Evolutionary conservation across 2,888 invertebrate species (phyloP), one percentile per base, ranked within the genome.

Genomic region (Mongoloraphidia duomilia): DNA sequence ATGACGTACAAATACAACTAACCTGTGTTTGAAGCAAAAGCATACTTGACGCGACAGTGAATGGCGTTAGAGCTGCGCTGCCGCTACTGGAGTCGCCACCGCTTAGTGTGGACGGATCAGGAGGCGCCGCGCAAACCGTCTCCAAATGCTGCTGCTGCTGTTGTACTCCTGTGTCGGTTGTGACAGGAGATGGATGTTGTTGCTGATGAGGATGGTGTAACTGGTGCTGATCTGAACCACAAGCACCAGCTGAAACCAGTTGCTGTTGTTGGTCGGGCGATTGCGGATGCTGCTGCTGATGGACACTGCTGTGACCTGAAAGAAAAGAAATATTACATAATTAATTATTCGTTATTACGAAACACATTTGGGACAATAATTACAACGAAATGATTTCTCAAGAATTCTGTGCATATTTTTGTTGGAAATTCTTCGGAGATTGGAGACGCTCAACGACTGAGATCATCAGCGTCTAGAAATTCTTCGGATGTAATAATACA

Each of bases 1-100:
- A n/a, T n/a, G n/a, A n/a, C n/a, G 61, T 60, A 60, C 71, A 68
- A 67, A 67, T 67, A 13, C 69, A 26, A 26, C 77, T 77, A 68
- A 89, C 89, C 80, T 88, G 89, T 73, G 89, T 86, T 74, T 89
- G 89, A 78, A 90, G 80, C 71, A 90, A 85, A 78, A 90, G 87
- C 89, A 90, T 90, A 79, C 88, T 89, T 84, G 89, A 75, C 60
- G 76, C 73, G 58, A 75, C 75, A 59, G 75, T 75, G 61, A 67
- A 73, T 63, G 71, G 72, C 62, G 69, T 36, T n/a, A 74, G 65
- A 75, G 72, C 66, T 72, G 75, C 62, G 75, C 67, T 64, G 74
- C 73, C 69, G 72, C 72, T 67, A 74, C 75, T 72, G 68, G 71
- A 71, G 70, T 72, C 72, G 69, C 71, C 69, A 65, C 69, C 72